Evolutionary conservation across 2,797 vertebrate genomes (phyloP).

Genomic region (Gobio occitaniae): DNA sequence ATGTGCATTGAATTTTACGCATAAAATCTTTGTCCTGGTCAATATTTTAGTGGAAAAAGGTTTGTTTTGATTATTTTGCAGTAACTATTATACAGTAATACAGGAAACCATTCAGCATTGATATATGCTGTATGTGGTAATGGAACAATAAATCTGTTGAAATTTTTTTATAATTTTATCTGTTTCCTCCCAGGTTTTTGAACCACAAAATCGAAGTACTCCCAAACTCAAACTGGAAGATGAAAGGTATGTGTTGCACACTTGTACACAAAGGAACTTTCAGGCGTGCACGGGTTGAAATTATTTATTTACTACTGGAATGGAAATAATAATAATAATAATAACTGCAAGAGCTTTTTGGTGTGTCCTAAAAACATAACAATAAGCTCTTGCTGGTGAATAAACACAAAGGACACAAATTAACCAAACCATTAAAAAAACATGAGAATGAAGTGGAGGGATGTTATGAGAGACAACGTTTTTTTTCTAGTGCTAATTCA

Average conservation of each 20-base stretch:
- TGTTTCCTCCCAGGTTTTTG: too few species aligned
- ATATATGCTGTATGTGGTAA: conserved; percentile 11
- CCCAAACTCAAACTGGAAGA: conserved; percentile 29
- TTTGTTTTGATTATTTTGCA: conserved; percentile 40
- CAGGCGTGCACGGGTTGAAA: conserved; percentile 12
- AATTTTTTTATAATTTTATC: too few species aligned
- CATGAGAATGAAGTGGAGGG: too few species aligned
- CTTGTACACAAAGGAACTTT: not conserved
- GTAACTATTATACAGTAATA: conserved; percentile 31
- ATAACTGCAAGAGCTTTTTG: too few species aligned
- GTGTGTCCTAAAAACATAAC: too few species aligned
- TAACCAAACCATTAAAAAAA: too few species aligned
- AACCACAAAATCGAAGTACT: conserved; percentile 40
- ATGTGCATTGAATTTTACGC: not conserved
- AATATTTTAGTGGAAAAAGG: conserved; percentile 24
- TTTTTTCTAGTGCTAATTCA: too few species aligned
- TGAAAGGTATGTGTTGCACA: not conserved
- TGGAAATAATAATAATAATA: conserved; percentile 23
- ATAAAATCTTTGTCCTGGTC: not conserved
- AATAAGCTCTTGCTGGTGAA: too few species aligned
- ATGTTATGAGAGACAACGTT: conserved; percentile 4
- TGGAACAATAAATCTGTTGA: too few species aligned
- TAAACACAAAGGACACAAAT: too few species aligned
- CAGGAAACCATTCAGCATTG: conserved; percentile 29
- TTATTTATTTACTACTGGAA: conserved; percentile 4